These are phyloP conservation scores for Myiagra hebetior DNA, from an alignment of 2,113 vertebrate species.

Conservation along the genomic window DNA sequence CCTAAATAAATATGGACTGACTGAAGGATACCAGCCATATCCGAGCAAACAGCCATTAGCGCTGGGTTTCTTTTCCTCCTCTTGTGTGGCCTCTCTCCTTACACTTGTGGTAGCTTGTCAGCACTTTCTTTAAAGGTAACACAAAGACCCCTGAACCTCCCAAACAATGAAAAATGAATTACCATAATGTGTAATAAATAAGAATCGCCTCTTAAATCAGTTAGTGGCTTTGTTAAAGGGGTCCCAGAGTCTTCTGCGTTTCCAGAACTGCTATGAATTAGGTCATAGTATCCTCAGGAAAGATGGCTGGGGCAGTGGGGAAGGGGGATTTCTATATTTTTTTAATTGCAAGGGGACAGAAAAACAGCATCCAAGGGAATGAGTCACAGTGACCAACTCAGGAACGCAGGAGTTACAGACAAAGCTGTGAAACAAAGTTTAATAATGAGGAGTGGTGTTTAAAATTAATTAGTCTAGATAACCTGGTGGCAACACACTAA, in stretches of 20 bases:
- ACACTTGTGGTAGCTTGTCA: slow-evolving; percentile 46
- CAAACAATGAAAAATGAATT: slow-evolving; percentile 57
- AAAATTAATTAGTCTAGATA: slow-evolving; percentile 20
- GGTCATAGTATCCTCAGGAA: background rate
- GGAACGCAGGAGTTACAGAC: background rate
- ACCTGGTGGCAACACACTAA: background rate
- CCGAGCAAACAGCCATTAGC: slow-evolving; percentile 23
- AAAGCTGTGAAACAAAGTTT: background rate
- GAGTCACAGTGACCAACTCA: background rate
- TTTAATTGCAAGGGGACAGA: fast-evolving
- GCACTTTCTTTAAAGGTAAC: slow-evolving; percentile 54
- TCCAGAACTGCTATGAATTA: background rate
- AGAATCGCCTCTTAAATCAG: slow-evolving; percentile 43
- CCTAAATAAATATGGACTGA: slow-evolving; percentile 2
- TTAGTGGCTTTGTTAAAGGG: background rate
- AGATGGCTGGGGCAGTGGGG: background rate
- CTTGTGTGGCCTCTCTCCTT: slow-evolving; percentile 46
- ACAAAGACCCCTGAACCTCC: slow-evolving; percentile 25
- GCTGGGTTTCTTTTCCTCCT: background rate
- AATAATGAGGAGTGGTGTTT: background rate
- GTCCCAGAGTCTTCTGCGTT: background rate
- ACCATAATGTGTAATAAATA: slow-evolving; percentile 49
- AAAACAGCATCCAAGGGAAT: background rate
- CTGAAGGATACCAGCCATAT: background rate
- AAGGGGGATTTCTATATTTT: background rate